These are phyloP conservation scores for Dendrocincla tyrannina DNA, from an alignment of 2,797 vertebrate species.

Conservation along the genomic window DNA sequence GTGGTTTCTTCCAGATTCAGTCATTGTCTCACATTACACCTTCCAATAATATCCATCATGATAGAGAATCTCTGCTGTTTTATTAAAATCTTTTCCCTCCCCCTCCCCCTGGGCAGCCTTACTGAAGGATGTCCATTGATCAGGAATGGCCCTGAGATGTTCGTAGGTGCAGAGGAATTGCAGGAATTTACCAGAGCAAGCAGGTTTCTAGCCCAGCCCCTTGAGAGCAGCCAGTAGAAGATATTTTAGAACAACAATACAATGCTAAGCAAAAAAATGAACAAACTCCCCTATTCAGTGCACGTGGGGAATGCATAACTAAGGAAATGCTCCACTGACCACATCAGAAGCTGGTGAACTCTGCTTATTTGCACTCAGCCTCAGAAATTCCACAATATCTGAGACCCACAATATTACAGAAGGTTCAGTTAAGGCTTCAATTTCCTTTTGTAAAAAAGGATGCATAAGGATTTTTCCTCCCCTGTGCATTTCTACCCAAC, in stretches of 20 bases:
- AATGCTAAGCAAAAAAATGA: not conserved
- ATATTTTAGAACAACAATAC: not conserved
- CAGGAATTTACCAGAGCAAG: slow-evolving; percentile 22
- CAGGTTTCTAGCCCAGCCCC: not conserved
- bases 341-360: not conserved
- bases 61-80: not conserved
- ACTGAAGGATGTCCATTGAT: not conserved
- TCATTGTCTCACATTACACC: not conserved
- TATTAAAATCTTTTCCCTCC: not conserved
- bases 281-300: not conserved
- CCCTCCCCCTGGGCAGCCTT: not conserved
- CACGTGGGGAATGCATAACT: not conserved
- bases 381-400: not conserved
- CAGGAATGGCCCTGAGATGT: not conserved
- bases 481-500: not conserved
- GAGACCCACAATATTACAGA: not conserved
- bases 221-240: not conserved
- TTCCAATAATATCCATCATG: not conserved
- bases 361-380: not conserved
- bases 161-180: not conserved
- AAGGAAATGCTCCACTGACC: not conserved
- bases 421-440: not conserved
- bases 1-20: not conserved
- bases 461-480: not conserved
- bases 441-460: not conserved